Percentiles rank a stretch among this genome's conserved stretches.
These are phyloP conservation scores for Fratercula arctica DNA, from an alignment of 2,797 vertebrate species.

Conservation along the genomic window DNA sequence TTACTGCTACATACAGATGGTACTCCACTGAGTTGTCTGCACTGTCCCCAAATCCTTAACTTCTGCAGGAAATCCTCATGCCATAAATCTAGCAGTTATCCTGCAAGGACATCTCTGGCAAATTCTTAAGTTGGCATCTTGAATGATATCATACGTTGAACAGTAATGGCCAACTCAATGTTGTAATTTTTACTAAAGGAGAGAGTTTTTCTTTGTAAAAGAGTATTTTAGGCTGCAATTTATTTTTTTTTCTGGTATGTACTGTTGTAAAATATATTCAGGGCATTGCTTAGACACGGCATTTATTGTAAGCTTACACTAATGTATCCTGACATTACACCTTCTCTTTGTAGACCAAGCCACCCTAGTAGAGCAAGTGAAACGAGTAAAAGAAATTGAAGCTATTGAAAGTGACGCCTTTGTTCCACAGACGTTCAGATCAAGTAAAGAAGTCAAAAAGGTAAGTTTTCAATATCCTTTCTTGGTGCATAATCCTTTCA, in stretches of 20 bases:
- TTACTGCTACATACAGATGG: neutral
- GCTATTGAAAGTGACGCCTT: constrained; percentile 97
- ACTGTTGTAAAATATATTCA: constrained; percentile 9
- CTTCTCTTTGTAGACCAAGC: constrained; percentile 84
- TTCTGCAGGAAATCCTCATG: neutral
- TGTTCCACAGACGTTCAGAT: constrained; percentile 95
- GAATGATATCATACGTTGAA: neutral
- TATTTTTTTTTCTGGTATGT: neutral
- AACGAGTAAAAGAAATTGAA: constrained; percentile 95
- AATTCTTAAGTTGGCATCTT: neutral
- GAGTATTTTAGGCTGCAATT: neutral
- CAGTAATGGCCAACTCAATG: neutral
- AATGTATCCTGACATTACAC: constrained; percentile 4
- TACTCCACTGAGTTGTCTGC: neutral
- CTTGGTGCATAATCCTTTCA: neutral
- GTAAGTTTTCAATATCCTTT: constrained; percentile 75
- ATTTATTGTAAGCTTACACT: neutral
- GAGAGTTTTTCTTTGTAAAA: neutral
- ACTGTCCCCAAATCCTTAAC: neutral
- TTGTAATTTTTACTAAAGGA: neutral
- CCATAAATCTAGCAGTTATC: neutral
- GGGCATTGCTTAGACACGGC: neutral
- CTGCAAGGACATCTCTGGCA: neutral
- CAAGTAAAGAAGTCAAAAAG: constrained; percentile 91
- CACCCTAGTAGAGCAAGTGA: constrained; percentile 92